Base-by-base conservation (phyloP, 2,113 vertebrate species). In the Columba livia region DNA sequence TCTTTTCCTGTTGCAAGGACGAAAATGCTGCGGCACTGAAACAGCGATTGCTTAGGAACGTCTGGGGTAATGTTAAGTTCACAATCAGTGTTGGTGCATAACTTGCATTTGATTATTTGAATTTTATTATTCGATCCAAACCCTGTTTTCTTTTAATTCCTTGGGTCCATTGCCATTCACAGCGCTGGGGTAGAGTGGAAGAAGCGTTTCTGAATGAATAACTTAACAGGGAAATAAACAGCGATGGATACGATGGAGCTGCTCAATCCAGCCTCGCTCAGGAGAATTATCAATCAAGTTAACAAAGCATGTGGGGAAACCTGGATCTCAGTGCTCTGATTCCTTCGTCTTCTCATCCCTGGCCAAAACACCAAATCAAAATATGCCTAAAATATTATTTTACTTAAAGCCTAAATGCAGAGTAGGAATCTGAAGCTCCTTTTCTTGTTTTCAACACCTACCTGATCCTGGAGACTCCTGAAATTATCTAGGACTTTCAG, bases 101-200 rank as follows among this genome's bases (percentile, higher is more conserved):
- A 29, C 56, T 89, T 4, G 2, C 19, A 21, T 34, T 61, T 38
- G 84, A 79, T 82, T 71, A 73, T 86, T 85, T 79, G 51, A 65
- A 40, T 47, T 83, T 53, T 66, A 47, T 66, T 61, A 51, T 21
- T 4, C 3, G 62, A 71, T 66, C 62, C 67, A 84, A 48, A 11
- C 71, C 56, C 56, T 15, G 1, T 94, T 93, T 94, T 66, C 88
- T 79, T 53, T 58, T 44, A 62, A 84, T 93, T 86, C 67, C 67
- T 24, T 0, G 4, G 72, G 36, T 79, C 57, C 14, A 26, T 79
- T 8, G 5, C 56, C 29, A 5, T 62, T 51, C 44, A 12, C 12
- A 0, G 70, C 8, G 0, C 36, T 0, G 0, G 42, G 47, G 61
- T 3, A 29, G 67, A 42, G 67, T 54, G 28, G 69, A 64, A 81